These are phyloP conservation scores for Rugalucina vietnamica DNA, from an alignment of 2,888 invertebrate species.

Conservation along the genomic window DNA sequence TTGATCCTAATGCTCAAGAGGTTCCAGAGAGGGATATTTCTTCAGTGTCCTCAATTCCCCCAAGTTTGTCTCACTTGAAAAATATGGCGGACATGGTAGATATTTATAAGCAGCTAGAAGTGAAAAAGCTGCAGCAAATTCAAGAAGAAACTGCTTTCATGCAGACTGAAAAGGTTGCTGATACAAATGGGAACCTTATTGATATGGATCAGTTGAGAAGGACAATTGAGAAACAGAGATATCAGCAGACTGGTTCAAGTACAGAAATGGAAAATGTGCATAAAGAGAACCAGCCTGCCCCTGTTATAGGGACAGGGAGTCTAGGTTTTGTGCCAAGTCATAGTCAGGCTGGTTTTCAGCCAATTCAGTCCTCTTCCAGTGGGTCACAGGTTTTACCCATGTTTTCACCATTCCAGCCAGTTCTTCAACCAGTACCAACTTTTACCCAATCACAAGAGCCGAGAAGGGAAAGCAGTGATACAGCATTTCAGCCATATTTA, in stretches of 20 bases:
- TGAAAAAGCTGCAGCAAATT: constrained; percentile 47
- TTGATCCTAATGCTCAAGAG: constrained; percentile 45
- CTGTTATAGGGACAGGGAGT: neutral
- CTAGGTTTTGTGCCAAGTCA: neutral
- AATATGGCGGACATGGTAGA: constrained; percentile 63
- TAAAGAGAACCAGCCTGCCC: neutral
- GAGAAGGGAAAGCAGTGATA: constrained; percentile 62
- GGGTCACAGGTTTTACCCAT: neutral
- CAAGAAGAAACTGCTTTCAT: constrained; percentile 43
- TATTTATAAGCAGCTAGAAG: constrained; percentile 55
- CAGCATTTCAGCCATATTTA: constrained; percentile 66
- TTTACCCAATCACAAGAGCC: neutral
- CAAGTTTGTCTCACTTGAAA: constrained; percentile 47
- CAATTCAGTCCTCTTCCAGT: neutral
- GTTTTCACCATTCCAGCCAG: neutral
- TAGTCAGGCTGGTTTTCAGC: constrained; percentile 3
- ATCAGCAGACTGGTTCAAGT: neutral
- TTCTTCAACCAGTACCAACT: neutral
- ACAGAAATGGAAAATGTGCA: neutral
- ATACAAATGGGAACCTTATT: neutral
- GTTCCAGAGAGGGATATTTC: constrained; percentile 68
- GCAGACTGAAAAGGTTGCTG: neutral
- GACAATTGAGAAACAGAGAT: neutral
- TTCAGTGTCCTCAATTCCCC: constrained; percentile 45
- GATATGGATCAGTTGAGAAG: neutral